Base-by-base conservation (phyloP, 2,113 vertebrate genomes). In the Fulica atra region DNA sequence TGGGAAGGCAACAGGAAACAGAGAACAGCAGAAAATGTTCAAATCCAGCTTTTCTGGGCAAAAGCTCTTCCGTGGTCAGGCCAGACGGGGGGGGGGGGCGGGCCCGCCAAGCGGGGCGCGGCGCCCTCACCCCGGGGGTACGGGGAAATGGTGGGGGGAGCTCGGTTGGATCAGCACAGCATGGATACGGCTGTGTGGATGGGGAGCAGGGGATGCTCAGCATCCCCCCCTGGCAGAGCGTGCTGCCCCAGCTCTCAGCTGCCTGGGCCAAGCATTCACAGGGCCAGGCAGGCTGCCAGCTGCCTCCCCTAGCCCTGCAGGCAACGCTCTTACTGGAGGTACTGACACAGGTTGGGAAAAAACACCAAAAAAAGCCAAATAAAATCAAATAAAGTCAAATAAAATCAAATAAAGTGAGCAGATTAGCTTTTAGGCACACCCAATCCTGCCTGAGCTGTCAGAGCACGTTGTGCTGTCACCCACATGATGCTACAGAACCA, bases 1-100 rank as follows among this genome's bases (percentile, higher is more conserved):
- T 96, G 96, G 93, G 95, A 94, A 78, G 70, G 92, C 89, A n/a
- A 87, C 95, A 96, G 95, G 96, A 96, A 96, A 91, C 6, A 79
- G 90, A 60, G 92, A 96, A 95, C 92, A 76, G 95, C 81, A 91
- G 70, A 94, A 83, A 96, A 85, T 64, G 87, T 91, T 94, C 92
- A 85, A 93, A 94, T 69, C 81, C 81, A 82, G 81, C 26, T 94
- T 84, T 92, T 89, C 85, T 91, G 78, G 53, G 77, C 9, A 5
- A 94, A 94, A 94, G 6, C 73, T 50, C 66, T 63, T 82, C 70
- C 53, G 46, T 0, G 57, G 89, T 73, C 66, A 8, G 54, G 59
- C 50, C 46, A 70, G 92, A 23, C 44, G 9, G 81, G 74, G 2
- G 8, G 79, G 79, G 2, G 82, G 17, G n/a, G n/a, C n/a, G n/a